Evolutionary conservation across 1,140 invertebrate species (phyloP).

Genomic region (Scaptomyza hsui): DNA sequence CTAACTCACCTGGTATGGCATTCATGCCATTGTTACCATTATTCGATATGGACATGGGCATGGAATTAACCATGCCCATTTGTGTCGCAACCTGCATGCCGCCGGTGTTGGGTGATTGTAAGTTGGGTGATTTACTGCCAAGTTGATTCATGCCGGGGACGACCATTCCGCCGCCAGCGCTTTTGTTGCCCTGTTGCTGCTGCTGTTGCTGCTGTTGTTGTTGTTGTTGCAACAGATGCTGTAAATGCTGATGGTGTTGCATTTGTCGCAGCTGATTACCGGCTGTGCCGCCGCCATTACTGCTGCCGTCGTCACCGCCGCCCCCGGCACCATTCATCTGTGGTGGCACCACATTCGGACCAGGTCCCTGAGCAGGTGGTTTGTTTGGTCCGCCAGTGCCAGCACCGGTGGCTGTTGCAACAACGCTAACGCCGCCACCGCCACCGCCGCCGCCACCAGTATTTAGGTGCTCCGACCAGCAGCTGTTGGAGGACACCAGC

Average conservation of each 20-base stretch:
- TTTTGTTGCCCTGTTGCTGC: slow-evolving; percentile 87
- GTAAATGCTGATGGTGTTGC: slow-evolving; percentile 84
- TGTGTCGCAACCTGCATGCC: slow-evolving; percentile 84
- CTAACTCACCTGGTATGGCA: slow-evolving; percentile 86
- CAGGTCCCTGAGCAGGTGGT: slow-evolving; percentile 88
- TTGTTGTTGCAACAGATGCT: slow-evolving; percentile 80
- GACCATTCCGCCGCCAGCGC: slow-evolving; percentile 85
- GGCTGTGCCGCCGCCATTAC: slow-evolving; percentile 84
- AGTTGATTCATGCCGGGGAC: slow-evolving; percentile 89
- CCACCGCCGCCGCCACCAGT: slow-evolving; percentile 85
- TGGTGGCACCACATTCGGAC: slow-evolving; percentile 87
- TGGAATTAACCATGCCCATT: slow-evolving; percentile 86
- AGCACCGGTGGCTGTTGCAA: slow-evolving; percentile 87
- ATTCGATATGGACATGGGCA: slow-evolving; percentile 87
- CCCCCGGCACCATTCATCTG: slow-evolving; percentile 88
- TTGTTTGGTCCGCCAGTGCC: slow-evolving; percentile 84
- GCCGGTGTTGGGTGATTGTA: slow-evolving; percentile 92
- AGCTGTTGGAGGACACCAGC: slow-evolving; percentile 88
- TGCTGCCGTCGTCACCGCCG: slow-evolving; percentile 85
- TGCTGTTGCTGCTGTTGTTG: slow-evolving; percentile 85
- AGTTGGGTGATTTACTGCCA: slow-evolving; percentile 91
- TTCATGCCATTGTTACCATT: slow-evolving; percentile 87
- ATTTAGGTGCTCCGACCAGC: slow-evolving; percentile 88
- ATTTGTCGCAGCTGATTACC: slow-evolving; percentile 83
- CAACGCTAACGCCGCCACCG: slow-evolving; percentile 86